A percentile compares a stretch with the other conserved stretches of the same genome.
Evolutionary conservation across 2,113 vertebrate genomes (phyloP).

Genomic region (Synodontis membranacea): DNA sequence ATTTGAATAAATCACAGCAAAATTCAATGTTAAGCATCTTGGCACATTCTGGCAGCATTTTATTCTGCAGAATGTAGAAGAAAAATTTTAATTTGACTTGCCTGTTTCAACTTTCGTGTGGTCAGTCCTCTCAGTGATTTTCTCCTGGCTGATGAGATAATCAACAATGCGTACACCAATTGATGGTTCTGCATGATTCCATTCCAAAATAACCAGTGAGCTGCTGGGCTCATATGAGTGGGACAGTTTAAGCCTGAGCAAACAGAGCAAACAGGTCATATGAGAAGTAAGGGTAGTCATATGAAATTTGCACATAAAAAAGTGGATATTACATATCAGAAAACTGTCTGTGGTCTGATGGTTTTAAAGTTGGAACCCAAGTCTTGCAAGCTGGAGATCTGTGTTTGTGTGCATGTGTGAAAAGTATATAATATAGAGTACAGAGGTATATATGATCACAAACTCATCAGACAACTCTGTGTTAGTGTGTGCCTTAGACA

Average conservation of each 20-base stretch:
- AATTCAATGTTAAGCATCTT: not conserved
- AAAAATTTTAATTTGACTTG: slow-evolving; percentile 50
- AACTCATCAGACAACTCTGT: not conserved
- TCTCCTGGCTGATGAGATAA: slow-evolving; percentile 97
- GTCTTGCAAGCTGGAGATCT: not conserved
- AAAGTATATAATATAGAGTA: not conserved
- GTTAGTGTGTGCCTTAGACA: slow-evolving; percentile 65
- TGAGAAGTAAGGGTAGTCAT: not conserved
- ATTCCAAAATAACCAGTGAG: slow-evolving; percentile 92
- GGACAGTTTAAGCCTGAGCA: slow-evolving; percentile 83
- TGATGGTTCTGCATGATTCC: slow-evolving; percentile 91
- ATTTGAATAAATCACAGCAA: not conserved
- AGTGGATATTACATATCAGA: not conserved
- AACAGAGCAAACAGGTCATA: not conserved
- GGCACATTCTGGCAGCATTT: not conserved
- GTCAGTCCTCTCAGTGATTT: slow-evolving; percentile 91
- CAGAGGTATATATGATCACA: not conserved
- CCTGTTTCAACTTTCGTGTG: slow-evolving; percentile 98
- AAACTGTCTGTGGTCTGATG: not conserved
- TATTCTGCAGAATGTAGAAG: not conserved
- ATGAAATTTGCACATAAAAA: not conserved
- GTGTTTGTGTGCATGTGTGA: not conserved
- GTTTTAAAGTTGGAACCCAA: not conserved
- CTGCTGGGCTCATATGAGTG: slow-evolving; percentile 92
- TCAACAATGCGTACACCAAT: slow-evolving; percentile 93